Base-by-base conservation (phyloP, 2,888 invertebrate species). In the Daptonema setosum region DNA sequence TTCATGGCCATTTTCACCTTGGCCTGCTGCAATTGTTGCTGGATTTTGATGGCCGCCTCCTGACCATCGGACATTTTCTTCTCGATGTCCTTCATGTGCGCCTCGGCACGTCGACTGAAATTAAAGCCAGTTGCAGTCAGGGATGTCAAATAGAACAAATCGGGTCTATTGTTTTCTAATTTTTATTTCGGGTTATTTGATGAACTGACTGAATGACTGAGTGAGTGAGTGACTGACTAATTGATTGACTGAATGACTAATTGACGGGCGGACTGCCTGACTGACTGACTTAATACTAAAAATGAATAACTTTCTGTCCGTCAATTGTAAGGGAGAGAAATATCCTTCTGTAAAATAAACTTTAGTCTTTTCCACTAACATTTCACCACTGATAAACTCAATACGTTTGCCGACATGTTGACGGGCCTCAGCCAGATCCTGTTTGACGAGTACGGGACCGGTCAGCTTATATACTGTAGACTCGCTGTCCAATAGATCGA, bases 371-470 rank as follows among this genome's bases (percentile, higher is more conserved):
- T 20, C 2, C 20, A 8, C 78, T 75, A 70, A 80, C 79, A 81
- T 70, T 74, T 82, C 81, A 47, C 74, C 74, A 47, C 71, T 75
- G 58, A 99, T 97, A 72, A 87, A 97, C 66, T 90, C 88, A 74
- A 97, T 87, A 67, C 97, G 80, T 72, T 95, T 95, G 51, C 79
- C 76, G 17, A 97, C 91, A 75, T 87, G 95, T 22, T 85, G 83
- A 66, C 82, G 83, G 0, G 91, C 87, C 71, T 97, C 95, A 52
- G 81, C 80, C 52, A 87, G 74, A 59, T 90, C 87, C 73, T 93
- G 95, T 71, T 87, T 88, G 0, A 97, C 83, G 59, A 97, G 75
- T 43, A 90, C 87, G 0, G 95, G 95, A 0, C 97, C 97, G 59
- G 91, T 85, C 56, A 95, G 78, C 75, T 97, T 97, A 71, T 80